phyloP scores from a whole-genome alignment of 23 tunicate species.

The Ciona savignyi region DNA sequence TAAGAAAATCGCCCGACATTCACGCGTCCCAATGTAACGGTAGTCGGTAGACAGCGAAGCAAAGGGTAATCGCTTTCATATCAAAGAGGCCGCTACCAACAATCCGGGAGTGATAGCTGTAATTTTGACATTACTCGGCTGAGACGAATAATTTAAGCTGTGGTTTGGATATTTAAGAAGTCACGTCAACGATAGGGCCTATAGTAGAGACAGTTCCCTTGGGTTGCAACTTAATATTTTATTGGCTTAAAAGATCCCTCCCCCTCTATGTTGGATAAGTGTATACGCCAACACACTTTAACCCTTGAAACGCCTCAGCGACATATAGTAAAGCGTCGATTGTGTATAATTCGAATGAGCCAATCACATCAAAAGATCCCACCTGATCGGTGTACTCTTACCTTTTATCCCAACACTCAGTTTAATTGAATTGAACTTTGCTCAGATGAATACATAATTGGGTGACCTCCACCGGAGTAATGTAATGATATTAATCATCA shows the following conservation, averaged over 20 bases:
- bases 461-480: too few species aligned
- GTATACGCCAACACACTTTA: too few species aligned
- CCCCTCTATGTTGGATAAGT: too few species aligned
- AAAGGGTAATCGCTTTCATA: neutral
- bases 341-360: too few species aligned
- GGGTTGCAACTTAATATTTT: neutral
- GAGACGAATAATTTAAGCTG: neutral
- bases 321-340: too few species aligned
- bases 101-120: neutral
- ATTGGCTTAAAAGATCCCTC: neutral
- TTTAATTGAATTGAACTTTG: too few species aligned
- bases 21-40: neutral
- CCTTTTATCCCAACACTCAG: too few species aligned
- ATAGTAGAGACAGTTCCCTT: neutral
- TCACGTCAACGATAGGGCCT: neutral
- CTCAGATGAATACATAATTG: too few species aligned
- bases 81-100: neutral
- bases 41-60: neutral
- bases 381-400: too few species aligned
- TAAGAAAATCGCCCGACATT: neutral
- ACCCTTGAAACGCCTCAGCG: too few species aligned
- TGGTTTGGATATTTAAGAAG: neutral
- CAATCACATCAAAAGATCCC: too few species aligned
- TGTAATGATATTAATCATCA: too few species aligned
- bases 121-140: neutral